phyloP scores from a whole-genome alignment of 2,113 vertebrate species.

The Ia io region DNA sequence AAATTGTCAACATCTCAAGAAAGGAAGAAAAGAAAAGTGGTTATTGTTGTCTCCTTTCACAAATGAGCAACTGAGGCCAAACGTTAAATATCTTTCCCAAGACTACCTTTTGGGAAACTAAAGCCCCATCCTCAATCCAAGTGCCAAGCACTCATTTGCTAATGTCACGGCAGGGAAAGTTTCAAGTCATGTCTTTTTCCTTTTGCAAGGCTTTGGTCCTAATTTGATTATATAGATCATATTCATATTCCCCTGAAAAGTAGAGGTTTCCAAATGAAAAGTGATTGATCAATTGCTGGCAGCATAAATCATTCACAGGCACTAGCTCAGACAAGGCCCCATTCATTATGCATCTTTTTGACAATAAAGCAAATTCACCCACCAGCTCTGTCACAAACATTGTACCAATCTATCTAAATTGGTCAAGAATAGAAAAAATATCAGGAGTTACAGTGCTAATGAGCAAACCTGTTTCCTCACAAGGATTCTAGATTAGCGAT shows the following conservation, averaged over 20 bases:
- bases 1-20: neutral
- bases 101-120: neutral
- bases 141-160: neutral
- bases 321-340: neutral
- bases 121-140: neutral
- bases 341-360: neutral
- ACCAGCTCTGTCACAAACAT: constrained; percentile 15
- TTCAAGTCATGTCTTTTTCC: neutral
- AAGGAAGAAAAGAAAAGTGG: neutral
- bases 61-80: neutral
- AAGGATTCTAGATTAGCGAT: neutral
- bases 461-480: neutral
- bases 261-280: constrained; percentile 31
- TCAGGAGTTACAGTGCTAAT: neutral
- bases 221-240: constrained; percentile 24
- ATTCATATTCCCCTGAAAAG: neutral
- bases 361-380: constrained; percentile 42
- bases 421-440: constrained; percentile 5
- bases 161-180: neutral
- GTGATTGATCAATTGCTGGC: constrained; percentile 10
- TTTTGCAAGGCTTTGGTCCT: neutral
- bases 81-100: neutral
- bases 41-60: neutral
- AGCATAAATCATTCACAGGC: constrained; percentile 26
- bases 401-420: constrained; percentile 26